These are phyloP conservation scores for Ostrea edulis DNA, from an alignment of 1,140 invertebrate genomes.

Conservation along the genomic window DNA sequence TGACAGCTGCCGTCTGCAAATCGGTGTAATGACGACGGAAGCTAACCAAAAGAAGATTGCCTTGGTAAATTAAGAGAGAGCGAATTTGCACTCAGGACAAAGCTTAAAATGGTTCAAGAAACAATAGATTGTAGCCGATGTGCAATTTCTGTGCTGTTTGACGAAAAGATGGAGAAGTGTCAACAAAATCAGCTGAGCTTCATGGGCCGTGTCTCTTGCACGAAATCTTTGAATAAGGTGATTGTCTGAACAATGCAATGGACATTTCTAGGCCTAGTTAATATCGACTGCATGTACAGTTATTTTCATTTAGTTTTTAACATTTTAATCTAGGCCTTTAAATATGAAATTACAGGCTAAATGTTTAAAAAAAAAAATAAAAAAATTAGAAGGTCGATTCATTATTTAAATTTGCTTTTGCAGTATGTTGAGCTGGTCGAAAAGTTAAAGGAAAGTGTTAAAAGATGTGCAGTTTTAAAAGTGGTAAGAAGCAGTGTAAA, in stretches of 20 bases:
- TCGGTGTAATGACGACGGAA: not conserved
- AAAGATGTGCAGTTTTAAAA: not conserved
- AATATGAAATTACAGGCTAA: too few relatives aligned
- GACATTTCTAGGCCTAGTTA: not conserved
- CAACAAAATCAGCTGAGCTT: not conserved
- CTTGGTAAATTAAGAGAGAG: not conserved
- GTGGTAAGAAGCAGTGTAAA: too few relatives aligned
- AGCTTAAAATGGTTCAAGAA: constrained; percentile 1
- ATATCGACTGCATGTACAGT: not conserved
- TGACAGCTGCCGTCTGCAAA: constrained; percentile 35
- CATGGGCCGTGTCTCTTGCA: not conserved
- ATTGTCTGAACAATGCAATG: not conserved
- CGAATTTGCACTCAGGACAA: not conserved
- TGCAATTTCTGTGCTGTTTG: not conserved
- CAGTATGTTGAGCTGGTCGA: not conserved
- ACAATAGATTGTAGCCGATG: not conserved
- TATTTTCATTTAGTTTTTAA: too few relatives aligned
- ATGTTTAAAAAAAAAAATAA: too few relatives aligned
- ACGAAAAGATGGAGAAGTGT: not conserved
- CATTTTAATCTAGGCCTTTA: too few relatives aligned
- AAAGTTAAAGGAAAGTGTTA: not conserved
- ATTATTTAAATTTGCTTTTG: not conserved
- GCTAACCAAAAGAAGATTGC: not conserved
- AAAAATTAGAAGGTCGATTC: not conserved
- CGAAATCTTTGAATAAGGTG: not conserved